Percentiles rank a stretch among this genome's conserved stretches.
Conservation (phyloP, 2,113 vertebrate species). For the Myanophis thanlyinensis region DNA sequence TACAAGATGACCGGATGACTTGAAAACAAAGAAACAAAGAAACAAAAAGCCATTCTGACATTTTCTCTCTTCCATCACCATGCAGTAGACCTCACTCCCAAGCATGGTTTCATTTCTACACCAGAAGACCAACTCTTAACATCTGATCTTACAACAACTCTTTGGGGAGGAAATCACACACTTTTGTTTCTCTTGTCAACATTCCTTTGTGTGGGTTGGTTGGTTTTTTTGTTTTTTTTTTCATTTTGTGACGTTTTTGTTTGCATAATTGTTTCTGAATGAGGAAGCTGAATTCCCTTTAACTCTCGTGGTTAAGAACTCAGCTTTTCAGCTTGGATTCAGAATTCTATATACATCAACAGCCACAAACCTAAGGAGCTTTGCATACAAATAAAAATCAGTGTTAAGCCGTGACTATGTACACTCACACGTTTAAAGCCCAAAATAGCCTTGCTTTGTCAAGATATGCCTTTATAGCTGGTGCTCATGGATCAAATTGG, state of each 20-base stretch:
- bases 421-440: conserved; percentile 56
- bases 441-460: conserved; percentile 21
- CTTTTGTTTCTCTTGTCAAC: conserved; percentile 14
- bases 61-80: conserved; percentile 7
- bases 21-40: conserved; percentile 25
- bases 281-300: conserved; percentile 10
- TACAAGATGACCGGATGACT: conserved; percentile 36
- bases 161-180: conserved; percentile 27
- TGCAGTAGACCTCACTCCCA: conserved; percentile 31
- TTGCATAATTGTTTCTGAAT: conserved; percentile 24
- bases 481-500: conserved; percentile 84
- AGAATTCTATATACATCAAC: conserved; percentile 66
- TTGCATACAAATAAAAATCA: conserved; percentile 22
- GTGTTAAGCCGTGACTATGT: conserved; percentile 47
- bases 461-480: conserved; percentile 73
- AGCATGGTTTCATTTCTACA: conserved; percentile 22
- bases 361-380: conserved; percentile 55
- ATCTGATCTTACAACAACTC: conserved; percentile 22
- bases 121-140: conserved; percentile 28
- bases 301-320: conserved; percentile 31
- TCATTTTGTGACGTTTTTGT: conserved; percentile 6
- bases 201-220: not conserved
- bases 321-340: conserved; percentile 27
- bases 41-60: conserved; percentile 16
- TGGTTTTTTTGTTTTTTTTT: not conserved